These are phyloP conservation scores for Drosophila novamexicana DNA, from an alignment of 1,140 invertebrate genomes.

Conservation along the genomic window DNA sequence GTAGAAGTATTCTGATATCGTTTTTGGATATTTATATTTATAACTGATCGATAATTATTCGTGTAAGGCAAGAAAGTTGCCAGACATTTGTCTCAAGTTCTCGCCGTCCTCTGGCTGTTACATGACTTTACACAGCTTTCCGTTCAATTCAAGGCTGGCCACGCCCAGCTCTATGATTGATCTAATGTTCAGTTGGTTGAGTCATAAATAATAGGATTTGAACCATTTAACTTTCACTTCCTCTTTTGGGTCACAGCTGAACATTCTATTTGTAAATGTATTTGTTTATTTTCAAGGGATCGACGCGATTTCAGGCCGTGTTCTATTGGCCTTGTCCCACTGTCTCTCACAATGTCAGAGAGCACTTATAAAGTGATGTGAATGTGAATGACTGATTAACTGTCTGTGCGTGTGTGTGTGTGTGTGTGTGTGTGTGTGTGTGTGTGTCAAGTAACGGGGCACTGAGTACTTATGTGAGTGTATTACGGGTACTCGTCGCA, in stretches of 20 bases:
- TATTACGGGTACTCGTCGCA: slow-evolving; percentile 20
- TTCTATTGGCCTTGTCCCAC: slow-evolving; percentile 32
- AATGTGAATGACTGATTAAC: slow-evolving; percentile 62
- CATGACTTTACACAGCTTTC: not conserved
- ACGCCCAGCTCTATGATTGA: not conserved
- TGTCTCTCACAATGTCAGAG: slow-evolving; percentile 52
- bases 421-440: not conserved
- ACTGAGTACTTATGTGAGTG: slow-evolving; percentile 3
- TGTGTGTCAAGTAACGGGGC: slow-evolving; percentile 27
- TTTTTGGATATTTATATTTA: too few relatives aligned
- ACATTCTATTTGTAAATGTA: slow-evolving; percentile 21
- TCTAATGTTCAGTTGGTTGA: not conserved
- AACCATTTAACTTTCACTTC: slow-evolving; percentile 26
- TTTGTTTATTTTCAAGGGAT: not conserved
- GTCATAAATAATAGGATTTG: not conserved
- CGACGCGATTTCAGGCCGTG: not conserved
- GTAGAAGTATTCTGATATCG: too few relatives aligned
- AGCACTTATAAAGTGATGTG: slow-evolving; percentile 46
- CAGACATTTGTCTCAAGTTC: not conserved
- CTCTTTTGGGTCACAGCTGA: slow-evolving; percentile 1
- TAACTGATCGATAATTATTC: too few relatives aligned
- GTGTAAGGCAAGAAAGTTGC: too few relatives aligned
- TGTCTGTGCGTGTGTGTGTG: slow-evolving; percentile 6
- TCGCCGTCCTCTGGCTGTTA: not conserved
- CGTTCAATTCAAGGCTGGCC: slow-evolving; percentile 2